Evolutionary conservation across 2,113 vertebrate genomes (phyloP).

Genomic region (Pedionomus torquatus): DNA sequence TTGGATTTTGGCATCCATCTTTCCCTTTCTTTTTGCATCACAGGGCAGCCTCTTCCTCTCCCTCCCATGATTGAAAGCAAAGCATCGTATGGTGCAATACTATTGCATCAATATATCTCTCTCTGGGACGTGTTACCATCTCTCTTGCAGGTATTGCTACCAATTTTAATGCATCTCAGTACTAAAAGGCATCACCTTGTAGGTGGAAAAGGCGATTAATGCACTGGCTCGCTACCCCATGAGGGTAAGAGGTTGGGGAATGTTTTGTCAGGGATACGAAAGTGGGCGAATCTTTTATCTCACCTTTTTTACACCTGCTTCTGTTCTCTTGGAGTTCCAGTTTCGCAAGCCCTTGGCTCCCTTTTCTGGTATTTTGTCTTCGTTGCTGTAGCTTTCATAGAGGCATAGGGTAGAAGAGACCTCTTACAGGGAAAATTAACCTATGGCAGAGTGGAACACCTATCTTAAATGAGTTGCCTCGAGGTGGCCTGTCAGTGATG

Average conservation of each 20-base stretch:
- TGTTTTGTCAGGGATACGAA: not conserved
- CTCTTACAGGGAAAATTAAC: not conserved
- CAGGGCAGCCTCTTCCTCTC: conserved; percentile 69
- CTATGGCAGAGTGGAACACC: not conserved
- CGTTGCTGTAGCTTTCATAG: not conserved
- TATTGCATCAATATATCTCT: conserved; percentile 79
- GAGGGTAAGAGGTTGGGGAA: not conserved
- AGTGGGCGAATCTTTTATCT: not conserved
- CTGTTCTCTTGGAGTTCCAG: not conserved
- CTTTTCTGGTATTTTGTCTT: not conserved
- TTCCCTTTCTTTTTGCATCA: not conserved
- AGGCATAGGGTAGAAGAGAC: not conserved
- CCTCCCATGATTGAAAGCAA: conserved; percentile 73
- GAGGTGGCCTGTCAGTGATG: not conserved
- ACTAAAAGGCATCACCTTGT: not conserved
- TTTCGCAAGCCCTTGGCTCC: not conserved
- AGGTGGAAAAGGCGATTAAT: not conserved
- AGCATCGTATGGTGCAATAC: conserved; percentile 63
- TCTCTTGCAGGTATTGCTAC: conserved; percentile 72
- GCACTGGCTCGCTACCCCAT: not conserved
- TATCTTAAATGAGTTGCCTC: not conserved
- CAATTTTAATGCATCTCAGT: not conserved
- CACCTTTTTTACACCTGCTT: not conserved
- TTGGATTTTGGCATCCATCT: not conserved
- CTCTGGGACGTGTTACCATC: conserved; percentile 86